These are phyloP conservation scores for Leptatherina wallacei DNA, from an alignment of 2,797 vertebrate species.

Conservation along the genomic window DNA sequence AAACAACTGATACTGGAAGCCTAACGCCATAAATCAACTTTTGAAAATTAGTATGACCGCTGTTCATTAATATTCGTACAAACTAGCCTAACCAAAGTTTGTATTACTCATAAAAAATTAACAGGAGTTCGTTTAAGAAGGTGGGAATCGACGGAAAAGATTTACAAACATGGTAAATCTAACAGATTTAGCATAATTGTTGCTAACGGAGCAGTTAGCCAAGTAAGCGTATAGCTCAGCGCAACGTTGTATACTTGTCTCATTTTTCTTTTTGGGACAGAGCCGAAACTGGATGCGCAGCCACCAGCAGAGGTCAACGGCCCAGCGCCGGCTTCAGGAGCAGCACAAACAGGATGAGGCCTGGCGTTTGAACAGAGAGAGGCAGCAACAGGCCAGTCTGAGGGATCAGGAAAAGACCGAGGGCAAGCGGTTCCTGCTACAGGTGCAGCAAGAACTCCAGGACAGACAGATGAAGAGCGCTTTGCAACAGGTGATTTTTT, in stretches of 20 bases:
- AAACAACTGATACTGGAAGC: conserved; percentile 24
- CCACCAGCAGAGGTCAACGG: conserved; percentile 68
- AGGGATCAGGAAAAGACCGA: conserved; percentile 75
- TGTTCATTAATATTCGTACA: accelerated
- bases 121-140: neutral
- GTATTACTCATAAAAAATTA: neutral
- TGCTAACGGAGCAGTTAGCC: conserved; percentile 5
- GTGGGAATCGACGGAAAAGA: neutral
- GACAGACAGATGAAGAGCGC: conserved; percentile 84
- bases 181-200: conserved; percentile 6
- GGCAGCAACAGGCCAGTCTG: conserved; percentile 61
- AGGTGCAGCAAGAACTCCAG: conserved; percentile 81
- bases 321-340: conserved; percentile 67
- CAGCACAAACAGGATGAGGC: conserved; percentile 69
- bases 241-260: neutral
- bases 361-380: conserved; percentile 64
- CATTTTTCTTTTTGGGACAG: conserved; percentile 45
- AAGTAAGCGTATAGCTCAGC: too few species aligned
- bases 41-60: neutral
- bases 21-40: neutral
- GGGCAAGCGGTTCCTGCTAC: conserved; percentile 72
- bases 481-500: conserved; percentile 70
- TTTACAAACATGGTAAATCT: conserved; percentile 56
- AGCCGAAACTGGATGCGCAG: conserved; percentile 47
- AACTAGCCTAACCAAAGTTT: neutral